These are phyloP conservation scores for Dinocampus coccinellae DNA, from an alignment of 2,888 invertebrate species.

Conservation along the genomic window DNA sequence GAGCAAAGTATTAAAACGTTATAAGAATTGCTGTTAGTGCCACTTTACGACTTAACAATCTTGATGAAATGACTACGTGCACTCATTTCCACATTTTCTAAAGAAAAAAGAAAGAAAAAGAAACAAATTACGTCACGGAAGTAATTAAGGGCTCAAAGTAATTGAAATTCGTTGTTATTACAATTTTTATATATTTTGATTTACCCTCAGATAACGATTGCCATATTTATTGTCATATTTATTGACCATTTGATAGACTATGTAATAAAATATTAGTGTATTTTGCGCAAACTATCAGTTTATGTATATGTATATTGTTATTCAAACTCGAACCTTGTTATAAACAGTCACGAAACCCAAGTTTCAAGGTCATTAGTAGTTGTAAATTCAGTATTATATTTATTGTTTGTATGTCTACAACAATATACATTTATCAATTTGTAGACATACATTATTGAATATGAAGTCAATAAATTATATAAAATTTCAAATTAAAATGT, in stretches of 20 bases:
- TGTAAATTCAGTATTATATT: background rate
- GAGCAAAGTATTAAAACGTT: background rate
- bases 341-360: background rate
- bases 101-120: no score
- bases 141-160: background rate
- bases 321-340: background rate
- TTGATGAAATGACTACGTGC: background rate
- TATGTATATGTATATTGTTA: background rate
- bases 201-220: background rate
- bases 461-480: background rate
- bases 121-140: no score
- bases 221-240: background rate
- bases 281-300: background rate
- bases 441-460: background rate
- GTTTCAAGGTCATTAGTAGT: background rate
- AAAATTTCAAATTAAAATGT: background rate
- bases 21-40: background rate
- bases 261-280: background rate
- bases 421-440: background rate
- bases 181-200: background rate
- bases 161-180: background rate
- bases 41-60: background rate
- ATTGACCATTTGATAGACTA: background rate
- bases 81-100: background rate
- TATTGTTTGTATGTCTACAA: background rate